Evolutionary conservation across 1,140 invertebrate species (phyloP), one percentile per base, ranked within the genome.

Genomic region (Patella vulgata): DNA sequence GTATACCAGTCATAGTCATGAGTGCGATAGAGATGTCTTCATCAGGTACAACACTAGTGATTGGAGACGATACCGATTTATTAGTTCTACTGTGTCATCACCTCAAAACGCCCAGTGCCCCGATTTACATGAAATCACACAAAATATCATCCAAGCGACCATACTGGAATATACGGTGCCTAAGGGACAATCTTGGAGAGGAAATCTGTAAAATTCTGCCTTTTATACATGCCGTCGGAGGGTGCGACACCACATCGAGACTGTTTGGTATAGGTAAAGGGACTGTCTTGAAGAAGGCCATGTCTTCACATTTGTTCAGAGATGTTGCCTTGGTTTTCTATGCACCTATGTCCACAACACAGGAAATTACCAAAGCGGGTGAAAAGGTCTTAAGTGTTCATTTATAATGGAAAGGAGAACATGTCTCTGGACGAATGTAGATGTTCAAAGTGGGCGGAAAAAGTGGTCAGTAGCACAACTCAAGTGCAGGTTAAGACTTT

Each of bases 171-270:
- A n/a, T n/a, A n/a, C n/a, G n/a, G n/a, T n/a, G n/a, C n/a, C n/a
- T n/a, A n/a, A n/a, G n/a, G n/a, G n/a, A n/a, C n/a, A n/a, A n/a
- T n/a, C n/a, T n/a, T n/a, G n/a, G n/a, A n/a, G 68, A 56, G 59
- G 25, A 58, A n/a, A 17, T 65, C 28, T 25, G 48, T 27, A 17
- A 51, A 17, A 0, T 68, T 53, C 14, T 42, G n/a, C 31, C 66
- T 54, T 23, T 21, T 43, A 14, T 65, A 43, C 40, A 36, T 57
- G 51, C 39, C 60, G 27, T 30, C 58, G 19, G 59, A 61, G 46
- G 25, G 30, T 36, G 57, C 61, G 36, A 65, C 55, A 50, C 39
- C 47, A 27, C 25, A 43, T 14, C 36, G 55, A 11, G 58, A 25
- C 17, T 30, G 14, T 43, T 47, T 65, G 30, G 39, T 0, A 9